Percentiles rank a stretch among this genome's conserved stretches.
Conservation (phyloP, 1,140 invertebrate species). For the Halotydeus destructor region DNA sequence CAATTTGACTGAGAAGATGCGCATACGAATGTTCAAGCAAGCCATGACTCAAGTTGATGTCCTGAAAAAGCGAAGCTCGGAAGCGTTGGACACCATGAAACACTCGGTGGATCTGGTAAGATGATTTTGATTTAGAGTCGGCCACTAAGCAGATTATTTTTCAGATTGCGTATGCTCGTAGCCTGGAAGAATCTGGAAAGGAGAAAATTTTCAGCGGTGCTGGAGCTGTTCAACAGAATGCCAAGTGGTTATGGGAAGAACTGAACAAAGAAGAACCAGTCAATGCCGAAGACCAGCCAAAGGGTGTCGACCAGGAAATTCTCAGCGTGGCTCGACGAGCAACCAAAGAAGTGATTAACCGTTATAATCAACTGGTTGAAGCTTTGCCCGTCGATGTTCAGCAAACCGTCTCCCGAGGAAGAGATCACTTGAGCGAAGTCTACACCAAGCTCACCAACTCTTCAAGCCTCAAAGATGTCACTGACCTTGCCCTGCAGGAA, state of each 20-base stretch:
- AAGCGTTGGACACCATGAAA: no score
- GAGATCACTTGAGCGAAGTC: no score
- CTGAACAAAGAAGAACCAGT: neutral
- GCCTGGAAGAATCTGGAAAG: neutral
- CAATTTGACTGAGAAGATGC: neutral
- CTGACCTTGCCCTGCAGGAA: no score
- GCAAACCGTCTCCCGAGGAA: no score
- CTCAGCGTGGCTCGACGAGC: neutral
- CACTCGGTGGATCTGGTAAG: no score
- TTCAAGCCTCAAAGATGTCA: no score
- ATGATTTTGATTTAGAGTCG: no score
- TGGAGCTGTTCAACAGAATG: neutral
- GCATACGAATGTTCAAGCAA: conserved; percentile 1
- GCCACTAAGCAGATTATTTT: no score
- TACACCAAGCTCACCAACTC: no score
- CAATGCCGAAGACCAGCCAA: neutral
- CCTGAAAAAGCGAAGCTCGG: no score
- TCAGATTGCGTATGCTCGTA: neutral
- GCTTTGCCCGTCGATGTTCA: no score
- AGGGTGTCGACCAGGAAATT: neutral
- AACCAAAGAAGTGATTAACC: neutral
- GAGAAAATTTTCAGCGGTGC: neutral
- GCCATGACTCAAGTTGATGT: neutral
- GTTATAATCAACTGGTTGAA: neutral
- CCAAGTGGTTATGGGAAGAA: neutral